A percentile compares a stretch with the other conserved stretches of the same genome.
These are phyloP conservation scores for Sceloporus undulatus DNA, from an alignment of 2,113 vertebrate species.

Conservation along the genomic window DNA sequence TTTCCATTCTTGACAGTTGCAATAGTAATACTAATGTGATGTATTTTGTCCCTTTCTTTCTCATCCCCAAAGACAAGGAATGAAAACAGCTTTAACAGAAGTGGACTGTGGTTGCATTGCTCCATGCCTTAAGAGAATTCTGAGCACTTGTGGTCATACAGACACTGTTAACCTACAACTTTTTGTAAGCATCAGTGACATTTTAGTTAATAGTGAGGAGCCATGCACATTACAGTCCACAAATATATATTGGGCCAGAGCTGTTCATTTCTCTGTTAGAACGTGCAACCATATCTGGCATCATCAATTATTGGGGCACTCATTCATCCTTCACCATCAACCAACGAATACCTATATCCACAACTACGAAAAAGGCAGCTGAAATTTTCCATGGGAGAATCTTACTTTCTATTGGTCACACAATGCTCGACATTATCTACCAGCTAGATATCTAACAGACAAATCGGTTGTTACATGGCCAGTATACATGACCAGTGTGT, in stretches of 20 bases:
- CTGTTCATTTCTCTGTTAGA: too few relatives aligned
- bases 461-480: neutral
- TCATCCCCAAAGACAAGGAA: neutral
- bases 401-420: neutral
- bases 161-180: too few relatives aligned
- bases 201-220: too few relatives aligned
- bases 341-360: neutral
- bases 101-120: neutral
- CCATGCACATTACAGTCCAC: too few relatives aligned
- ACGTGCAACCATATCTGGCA: neutral
- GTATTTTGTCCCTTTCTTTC: too few relatives aligned
- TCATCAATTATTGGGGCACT: neutral
- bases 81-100: neutral
- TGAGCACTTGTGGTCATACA: too few relatives aligned
- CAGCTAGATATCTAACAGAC: neutral
- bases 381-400: neutral
- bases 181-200: too few relatives aligned
- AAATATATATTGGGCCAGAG: too few relatives aligned
- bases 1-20: too few relatives aligned
- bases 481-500: neutral
- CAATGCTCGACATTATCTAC: neutral
- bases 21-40: too few relatives aligned
- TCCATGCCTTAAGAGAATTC: neutral
- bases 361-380: neutral
- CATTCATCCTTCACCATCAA: neutral